Conservation (phyloP, 2,113 vertebrate genomes). For the Bujurquina vittata region DNA sequence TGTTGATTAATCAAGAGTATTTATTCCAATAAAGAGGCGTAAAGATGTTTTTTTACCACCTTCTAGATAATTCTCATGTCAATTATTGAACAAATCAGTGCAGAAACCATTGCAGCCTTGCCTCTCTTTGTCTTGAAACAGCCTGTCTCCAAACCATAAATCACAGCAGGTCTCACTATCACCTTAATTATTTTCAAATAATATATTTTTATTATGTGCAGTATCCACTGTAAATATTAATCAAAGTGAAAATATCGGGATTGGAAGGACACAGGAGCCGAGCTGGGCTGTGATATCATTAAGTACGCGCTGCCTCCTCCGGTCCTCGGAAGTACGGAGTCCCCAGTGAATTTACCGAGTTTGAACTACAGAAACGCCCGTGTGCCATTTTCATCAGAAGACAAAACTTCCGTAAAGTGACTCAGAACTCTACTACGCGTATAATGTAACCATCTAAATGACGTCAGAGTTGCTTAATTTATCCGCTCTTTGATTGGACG, state of each 20-base stretch:
- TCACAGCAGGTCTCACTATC: too few species aligned
- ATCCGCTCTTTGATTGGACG: constrained; percentile 52
- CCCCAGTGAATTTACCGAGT: neutral
- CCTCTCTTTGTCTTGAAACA: neutral
- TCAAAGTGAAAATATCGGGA: neutral
- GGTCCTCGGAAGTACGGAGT: neutral
- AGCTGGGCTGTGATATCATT: neutral
- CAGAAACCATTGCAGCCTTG: neutral
- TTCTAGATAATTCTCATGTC: too few species aligned
- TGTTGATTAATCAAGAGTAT: too few species aligned
- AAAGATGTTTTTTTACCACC: too few species aligned
- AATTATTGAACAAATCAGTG: too few species aligned
- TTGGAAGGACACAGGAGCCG: neutral
- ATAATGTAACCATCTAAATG: neutral
- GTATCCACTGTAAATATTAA: neutral
- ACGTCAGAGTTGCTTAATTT: constrained; percentile 14
- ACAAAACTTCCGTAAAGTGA: neutral
- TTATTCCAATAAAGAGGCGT: too few species aligned
- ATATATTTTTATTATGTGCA: too few species aligned
- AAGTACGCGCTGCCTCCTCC: neutral
- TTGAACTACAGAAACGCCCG: neutral
- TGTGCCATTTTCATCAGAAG: neutral
- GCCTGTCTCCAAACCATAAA: neutral
- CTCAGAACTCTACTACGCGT: neutral
- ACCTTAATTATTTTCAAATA: too few species aligned